Conservation (phyloP, 2,888 invertebrate genomes). For the Strigamia transsilvanica region DNA sequence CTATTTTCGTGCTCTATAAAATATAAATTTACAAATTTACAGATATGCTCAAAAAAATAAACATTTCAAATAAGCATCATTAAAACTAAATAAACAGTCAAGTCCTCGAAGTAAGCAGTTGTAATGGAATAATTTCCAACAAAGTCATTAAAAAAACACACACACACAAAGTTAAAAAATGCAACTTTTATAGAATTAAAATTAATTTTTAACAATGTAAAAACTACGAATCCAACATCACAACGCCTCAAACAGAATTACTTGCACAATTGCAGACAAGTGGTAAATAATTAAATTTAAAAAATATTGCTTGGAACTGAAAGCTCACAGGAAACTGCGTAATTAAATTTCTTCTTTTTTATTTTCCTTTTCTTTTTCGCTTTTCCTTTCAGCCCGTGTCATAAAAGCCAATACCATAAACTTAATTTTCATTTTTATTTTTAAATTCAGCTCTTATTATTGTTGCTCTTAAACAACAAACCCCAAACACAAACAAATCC, state of each 20-base stretch:
- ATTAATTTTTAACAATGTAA: conserved; percentile 5
- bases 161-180: too few relatives aligned
- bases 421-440: not conserved
- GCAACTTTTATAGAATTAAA: not conserved
- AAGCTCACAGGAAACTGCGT: not conserved
- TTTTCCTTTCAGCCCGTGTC: not conserved
- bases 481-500: not conserved
- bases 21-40: too few relatives aligned
- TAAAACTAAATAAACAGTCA: too few relatives aligned
- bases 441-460: not conserved
- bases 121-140: too few relatives aligned
- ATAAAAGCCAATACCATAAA: not conserved
- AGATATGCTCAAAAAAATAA: too few relatives aligned
- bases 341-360: not conserved
- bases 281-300: not conserved
- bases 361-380: not conserved
- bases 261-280: not conserved
- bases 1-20: too few relatives aligned
- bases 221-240: too few relatives aligned
- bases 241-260: not conserved
- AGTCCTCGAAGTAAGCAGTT: too few relatives aligned
- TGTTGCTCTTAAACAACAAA: not conserved
- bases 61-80: too few relatives aligned
- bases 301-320: not conserved
- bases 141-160: too few relatives aligned